Conservation (phyloP, 2,888 invertebrate species). For the Himalopsyche kuldschensis region DNA sequence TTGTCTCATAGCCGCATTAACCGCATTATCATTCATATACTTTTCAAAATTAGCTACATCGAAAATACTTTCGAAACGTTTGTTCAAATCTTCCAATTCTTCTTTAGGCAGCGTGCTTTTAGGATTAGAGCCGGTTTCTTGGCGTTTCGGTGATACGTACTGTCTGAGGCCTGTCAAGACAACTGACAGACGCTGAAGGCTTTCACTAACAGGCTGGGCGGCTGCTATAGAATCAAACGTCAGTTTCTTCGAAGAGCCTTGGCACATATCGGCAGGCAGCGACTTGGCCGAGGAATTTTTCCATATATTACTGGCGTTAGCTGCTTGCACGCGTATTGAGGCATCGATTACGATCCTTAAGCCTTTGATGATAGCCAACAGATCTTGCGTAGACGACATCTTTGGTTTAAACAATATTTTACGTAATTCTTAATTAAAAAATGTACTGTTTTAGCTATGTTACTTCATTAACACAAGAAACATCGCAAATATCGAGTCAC, state of each 20-base stretch:
- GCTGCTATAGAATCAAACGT: slow-evolving; percentile 47
- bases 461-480: too few species aligned
- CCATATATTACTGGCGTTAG: slow-evolving; percentile 63
- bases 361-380: not conserved
- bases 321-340: slow-evolving; percentile 57
- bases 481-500: too few species aligned
- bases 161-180: slow-evolving; percentile 72
- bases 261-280: slow-evolving; percentile 43
- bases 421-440: too few species aligned
- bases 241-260: not conserved
- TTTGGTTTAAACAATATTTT: too few species aligned
- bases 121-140: not conserved
- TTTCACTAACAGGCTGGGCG: slow-evolving; percentile 58
- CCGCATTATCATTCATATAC: slow-evolving; percentile 18
- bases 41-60: slow-evolving; percentile 37
- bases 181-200: slow-evolving; percentile 66
- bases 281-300: slow-evolving; percentile 70
- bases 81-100: slow-evolving; percentile 33
- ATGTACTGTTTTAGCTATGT: too few species aligned
- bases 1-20: not conserved
- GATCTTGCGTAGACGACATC: not conserved
- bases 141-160: slow-evolving; percentile 49
- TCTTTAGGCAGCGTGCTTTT: not conserved
- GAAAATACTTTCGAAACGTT: slow-evolving; percentile 34
- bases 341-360: not conserved